A percentile compares a stretch with the other conserved stretches of the same genome.
These are phyloP conservation scores for Hypomecis atomaria DNA, from an alignment of 2,888 invertebrate species.

Conservation along the genomic window DNA sequence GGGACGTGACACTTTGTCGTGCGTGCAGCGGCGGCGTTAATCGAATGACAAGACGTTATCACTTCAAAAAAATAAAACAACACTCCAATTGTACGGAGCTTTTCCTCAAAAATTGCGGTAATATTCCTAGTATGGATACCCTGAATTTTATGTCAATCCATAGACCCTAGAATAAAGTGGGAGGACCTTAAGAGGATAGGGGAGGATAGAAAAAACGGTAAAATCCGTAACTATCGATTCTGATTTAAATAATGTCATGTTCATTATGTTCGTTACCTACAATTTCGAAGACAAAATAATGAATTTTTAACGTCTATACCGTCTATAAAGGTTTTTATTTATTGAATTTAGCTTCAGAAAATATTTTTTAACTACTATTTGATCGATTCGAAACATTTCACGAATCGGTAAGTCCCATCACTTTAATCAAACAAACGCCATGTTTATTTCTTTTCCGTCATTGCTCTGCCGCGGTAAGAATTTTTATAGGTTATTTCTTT, in stretches of 20 bases:
- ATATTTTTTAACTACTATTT: neutral
- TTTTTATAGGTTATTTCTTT: constrained; percentile 74
- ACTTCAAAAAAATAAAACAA: too few relatives aligned
- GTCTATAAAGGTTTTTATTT: neutral
- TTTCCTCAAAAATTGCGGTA: too few relatives aligned
- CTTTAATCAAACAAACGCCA: constrained; percentile 60
- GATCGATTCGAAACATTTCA: neutral
- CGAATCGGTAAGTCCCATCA: constrained; percentile 3
- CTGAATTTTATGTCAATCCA: constrained; percentile 28
- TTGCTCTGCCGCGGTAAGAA: constrained; percentile 78
- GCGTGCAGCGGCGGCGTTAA: too few relatives aligned
- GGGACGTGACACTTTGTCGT: too few relatives aligned
- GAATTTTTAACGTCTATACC: too few relatives aligned
- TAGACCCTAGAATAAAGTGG: constrained; percentile 49
- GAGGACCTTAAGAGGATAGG: constrained; percentile 31
- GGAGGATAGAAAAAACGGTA: constrained; percentile 20
- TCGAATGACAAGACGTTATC: too few relatives aligned
- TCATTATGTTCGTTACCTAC: too few relatives aligned
- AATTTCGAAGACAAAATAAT: too few relatives aligned
- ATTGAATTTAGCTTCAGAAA: neutral
- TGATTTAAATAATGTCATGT: neutral
- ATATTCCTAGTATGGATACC: too few relatives aligned
- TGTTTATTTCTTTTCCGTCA: constrained; percentile 80
- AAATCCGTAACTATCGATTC: constrained; percentile 19
- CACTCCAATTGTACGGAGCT: too few relatives aligned